These are phyloP conservation scores for Bagarius yarrelli DNA, from an alignment of 2,113 vertebrate genomes.

Conservation along the genomic window DNA sequence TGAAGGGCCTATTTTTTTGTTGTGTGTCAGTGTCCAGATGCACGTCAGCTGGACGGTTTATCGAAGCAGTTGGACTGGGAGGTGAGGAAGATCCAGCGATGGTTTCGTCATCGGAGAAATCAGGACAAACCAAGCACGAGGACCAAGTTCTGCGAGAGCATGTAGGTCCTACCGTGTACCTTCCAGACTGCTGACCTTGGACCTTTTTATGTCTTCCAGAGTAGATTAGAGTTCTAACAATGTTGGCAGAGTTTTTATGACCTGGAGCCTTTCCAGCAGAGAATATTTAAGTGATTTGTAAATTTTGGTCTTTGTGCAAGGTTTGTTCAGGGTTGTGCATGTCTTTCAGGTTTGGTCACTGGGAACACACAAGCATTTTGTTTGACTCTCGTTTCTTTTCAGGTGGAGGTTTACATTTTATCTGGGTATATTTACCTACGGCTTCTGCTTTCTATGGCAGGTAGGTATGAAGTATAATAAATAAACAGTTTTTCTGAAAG, in stretches of 20 bases:
- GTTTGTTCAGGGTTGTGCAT: background rate
- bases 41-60: conserved; percentile 83
- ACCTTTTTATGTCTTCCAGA: background rate
- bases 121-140: conserved; percentile 93
- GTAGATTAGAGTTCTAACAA: conserved; percentile 5
- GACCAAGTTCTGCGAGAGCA: conserved; percentile 98
- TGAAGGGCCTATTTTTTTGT: background rate
- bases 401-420: conserved; percentile 99
- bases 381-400: conserved; percentile 47
- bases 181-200: conserved; percentile 20
- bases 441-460: conserved; percentile 89
- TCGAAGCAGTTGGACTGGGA: conserved; percentile 99
- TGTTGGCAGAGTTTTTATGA: background rate
- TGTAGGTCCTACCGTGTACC: conserved; percentile 74
- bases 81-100: conserved; percentile 88
- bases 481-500: too few relatives aligned
- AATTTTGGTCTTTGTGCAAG: background rate
- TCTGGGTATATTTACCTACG: conserved; percentile 89
- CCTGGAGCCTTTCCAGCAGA: background rate
- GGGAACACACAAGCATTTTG: background rate
- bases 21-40: conserved; percentile 82
- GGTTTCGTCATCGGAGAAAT: conserved; percentile 95
- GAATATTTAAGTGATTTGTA: background rate
- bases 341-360: background rate
- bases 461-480: conserved; percentile 69